phyloP scores from a whole-genome alignment of 2,888 invertebrate species.

The Petrophora chlorosata region DNA sequence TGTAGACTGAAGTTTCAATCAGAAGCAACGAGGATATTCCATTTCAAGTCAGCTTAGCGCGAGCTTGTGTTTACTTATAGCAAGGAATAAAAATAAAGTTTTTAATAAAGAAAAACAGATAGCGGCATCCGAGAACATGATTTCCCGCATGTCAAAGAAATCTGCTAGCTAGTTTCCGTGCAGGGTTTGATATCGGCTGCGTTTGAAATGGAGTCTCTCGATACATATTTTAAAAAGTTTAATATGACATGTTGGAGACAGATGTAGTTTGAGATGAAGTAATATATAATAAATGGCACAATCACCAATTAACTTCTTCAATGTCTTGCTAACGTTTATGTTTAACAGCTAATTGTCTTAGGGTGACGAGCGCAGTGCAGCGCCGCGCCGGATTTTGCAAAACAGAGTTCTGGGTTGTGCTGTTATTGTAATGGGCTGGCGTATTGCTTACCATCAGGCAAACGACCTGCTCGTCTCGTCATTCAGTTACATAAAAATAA shows the following conservation, averaged over 20 bases:
- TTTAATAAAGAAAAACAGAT: constrained; percentile 1
- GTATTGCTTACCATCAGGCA: too few species aligned
- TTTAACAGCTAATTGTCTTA: too few species aligned
- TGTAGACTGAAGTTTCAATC: too few species aligned
- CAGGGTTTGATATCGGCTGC: constrained; percentile 7
- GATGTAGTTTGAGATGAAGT: not conserved
- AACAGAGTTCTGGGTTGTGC: too few species aligned
- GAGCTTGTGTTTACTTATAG: not conserved
- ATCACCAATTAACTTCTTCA: too few species aligned
- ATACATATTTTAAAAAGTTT: constrained; percentile 5
- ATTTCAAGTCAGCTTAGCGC: not conserved
- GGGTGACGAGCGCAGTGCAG: too few species aligned
- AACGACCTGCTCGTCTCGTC: too few species aligned
- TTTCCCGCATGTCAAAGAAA: constrained; percentile 21
- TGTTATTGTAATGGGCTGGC: too few species aligned
- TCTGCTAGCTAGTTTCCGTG: constrained; percentile 17
- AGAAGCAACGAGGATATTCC: not conserved
- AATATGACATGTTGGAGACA: not conserved
- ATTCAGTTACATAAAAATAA: too few species aligned
- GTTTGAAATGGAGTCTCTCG: constrained; percentile 14
- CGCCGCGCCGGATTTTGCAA: too few species aligned
- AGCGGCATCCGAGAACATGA: constrained; percentile 11
- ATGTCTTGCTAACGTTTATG: too few species aligned
- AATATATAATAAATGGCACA: not conserved
- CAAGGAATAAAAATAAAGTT: constrained; percentile 5